A percentile compares a stretch with the other conserved stretches of the same genome.
phyloP scores from a whole-genome alignment of 2,888 invertebrate species.

The Nipponacmea schrenckii region DNA sequence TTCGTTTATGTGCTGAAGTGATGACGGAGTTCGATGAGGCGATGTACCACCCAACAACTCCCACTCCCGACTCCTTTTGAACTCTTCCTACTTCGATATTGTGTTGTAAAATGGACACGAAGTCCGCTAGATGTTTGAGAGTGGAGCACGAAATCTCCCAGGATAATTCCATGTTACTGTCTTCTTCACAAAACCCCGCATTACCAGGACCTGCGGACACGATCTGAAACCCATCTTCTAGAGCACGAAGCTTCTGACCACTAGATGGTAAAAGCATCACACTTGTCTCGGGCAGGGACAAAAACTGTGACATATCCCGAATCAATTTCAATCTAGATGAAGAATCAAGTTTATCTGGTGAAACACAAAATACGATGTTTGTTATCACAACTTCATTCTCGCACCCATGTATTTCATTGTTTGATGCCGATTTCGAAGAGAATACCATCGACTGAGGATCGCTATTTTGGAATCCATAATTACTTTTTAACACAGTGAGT shows the following conservation, averaged over 20 bases:
- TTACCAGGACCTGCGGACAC: slow-evolving; percentile 35
- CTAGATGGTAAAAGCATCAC: slow-evolving; percentile 23
- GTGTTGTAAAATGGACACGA: slow-evolving; percentile 35
- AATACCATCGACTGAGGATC: not conserved
- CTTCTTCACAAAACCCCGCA: slow-evolving; percentile 15
- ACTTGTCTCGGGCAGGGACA: slow-evolving; percentile 23
- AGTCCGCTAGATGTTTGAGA: slow-evolving; percentile 30
- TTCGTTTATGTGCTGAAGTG: slow-evolving; percentile 16
- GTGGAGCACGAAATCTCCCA: slow-evolving; percentile 34
- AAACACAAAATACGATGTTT: slow-evolving; percentile 30
- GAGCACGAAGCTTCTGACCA: slow-evolving; percentile 20
- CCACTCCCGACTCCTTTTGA: slow-evolving; percentile 27
- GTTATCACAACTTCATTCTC: slow-evolving; percentile 23
- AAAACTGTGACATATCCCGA: slow-evolving; percentile 30
- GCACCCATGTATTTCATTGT: not conserved
- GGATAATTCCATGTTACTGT: slow-evolving; percentile 28
- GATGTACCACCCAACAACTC: slow-evolving; percentile 37
- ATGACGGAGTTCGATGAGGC: slow-evolving; percentile 24
- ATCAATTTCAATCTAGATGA: slow-evolving; percentile 24
- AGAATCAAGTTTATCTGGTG: slow-evolving; percentile 21
- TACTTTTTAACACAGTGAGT: slow-evolving; percentile 19
- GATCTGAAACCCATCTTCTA: slow-evolving; percentile 27
- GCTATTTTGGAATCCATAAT: not conserved
- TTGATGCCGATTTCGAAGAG: not conserved
- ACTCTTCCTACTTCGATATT: slow-evolving; percentile 36